Evolutionary conservation across 1,140 invertebrate species (phyloP), one percentile per base, ranked within the genome.

Genomic region (Laupala kohalensis): DNA sequence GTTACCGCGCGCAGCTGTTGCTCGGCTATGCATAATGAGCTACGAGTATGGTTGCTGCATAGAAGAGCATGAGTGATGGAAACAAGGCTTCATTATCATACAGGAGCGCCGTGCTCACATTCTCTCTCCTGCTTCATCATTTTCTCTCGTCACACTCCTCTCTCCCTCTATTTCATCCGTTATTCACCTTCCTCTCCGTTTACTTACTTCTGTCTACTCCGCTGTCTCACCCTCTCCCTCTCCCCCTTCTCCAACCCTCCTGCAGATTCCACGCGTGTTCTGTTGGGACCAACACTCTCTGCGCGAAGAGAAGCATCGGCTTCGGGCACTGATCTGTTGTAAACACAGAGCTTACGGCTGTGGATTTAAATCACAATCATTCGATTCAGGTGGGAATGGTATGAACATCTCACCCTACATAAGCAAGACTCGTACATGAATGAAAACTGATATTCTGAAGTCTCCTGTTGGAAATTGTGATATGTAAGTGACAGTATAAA

Each of bases 1-100:
- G 37, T 53, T 53, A 53, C 37, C 37, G 37, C 37, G 29, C 67
- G 29, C 67, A 68, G 67, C 67, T 68, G 67, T 68, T 68, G 28
- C 67, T 29, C 23, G 67, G 67, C 26, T 30, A 29, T 68, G 67
- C 67, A 68, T 68, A 68, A 68, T 37, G 67, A 68, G 67, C 67
- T 53, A n/a, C n/a, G n/a, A n/a, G n/a, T n/a, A 53, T 53, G 37
- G 37, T 53, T 53, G 37, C 37, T 53, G 37, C 37, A 1, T 53
- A 53, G 37, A 68, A 29, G 67, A 37, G 67, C 67, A 30, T 12
- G n/a, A 53, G 67, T 29, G 12, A 28, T 23, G 29, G 67, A 68
- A 67, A 68, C 67, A 68, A 68, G 67, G 15, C 67, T 29, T 68
- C 67, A 68, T 68, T 30, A 68, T 23, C 67, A 68, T 68, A 29